These are phyloP conservation scores for Sabatieria punctata DNA, from an alignment of 2,888 invertebrate species.

Conservation along the genomic window DNA sequence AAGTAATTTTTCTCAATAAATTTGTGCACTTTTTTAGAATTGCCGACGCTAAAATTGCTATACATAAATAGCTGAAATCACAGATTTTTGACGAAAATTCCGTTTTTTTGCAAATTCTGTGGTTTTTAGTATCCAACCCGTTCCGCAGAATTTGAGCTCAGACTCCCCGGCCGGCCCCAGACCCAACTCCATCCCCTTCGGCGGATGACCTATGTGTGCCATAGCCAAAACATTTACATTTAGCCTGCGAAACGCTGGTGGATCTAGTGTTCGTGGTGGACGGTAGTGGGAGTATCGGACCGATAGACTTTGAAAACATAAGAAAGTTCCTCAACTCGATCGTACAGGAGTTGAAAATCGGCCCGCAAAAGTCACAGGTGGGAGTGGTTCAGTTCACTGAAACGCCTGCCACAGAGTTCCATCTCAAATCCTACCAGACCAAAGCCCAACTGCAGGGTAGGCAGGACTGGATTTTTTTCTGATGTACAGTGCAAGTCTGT, in stretches of 20 bases:
- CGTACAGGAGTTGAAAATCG: conserved; percentile 2
- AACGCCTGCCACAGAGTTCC: conserved; percentile 2
- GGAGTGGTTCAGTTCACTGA: conserved; percentile 9
- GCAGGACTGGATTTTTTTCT: background rate
- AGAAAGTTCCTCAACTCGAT: conserved; percentile 3
- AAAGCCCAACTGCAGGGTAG: background rate
- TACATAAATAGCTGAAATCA: too few relatives aligned
- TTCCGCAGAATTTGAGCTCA: too few relatives aligned
- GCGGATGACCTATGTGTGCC: background rate
- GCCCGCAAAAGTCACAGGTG: conserved; percentile 2
- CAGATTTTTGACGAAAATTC: too few relatives aligned
- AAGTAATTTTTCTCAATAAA: too few relatives aligned
- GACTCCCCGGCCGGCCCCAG: background rate
- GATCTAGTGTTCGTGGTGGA: conserved; percentile 7
- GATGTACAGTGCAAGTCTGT: background rate
- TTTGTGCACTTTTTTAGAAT: too few relatives aligned
- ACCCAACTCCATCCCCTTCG: background rate
- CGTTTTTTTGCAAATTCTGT: too few relatives aligned
- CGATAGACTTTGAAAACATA: conserved; percentile 6
- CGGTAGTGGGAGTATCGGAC: conserved; percentile 7
- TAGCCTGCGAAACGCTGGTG: background rate
- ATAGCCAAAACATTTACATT: background rate
- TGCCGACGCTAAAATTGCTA: too few relatives aligned
- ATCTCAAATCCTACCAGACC: background rate
- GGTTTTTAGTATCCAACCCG: too few relatives aligned